Evolutionary conservation across 2,888 invertebrate species (phyloP), one percentile per base, ranked within the genome.

Genomic region (Athripsodes cinereus): DNA sequence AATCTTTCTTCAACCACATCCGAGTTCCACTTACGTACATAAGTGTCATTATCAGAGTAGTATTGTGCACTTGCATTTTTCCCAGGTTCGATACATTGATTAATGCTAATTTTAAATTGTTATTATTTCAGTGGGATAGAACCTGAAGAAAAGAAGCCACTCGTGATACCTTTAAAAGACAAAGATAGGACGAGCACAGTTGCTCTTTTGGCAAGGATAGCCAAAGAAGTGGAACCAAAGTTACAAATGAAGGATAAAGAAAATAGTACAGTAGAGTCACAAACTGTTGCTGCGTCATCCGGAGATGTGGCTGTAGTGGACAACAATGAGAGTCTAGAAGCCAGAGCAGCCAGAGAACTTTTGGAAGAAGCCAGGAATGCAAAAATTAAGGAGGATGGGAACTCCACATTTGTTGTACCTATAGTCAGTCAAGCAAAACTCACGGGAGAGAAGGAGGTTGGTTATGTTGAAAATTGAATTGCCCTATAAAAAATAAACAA

Each of bases 271-370:
- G 71, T 73, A 57, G n/a, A n/a, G n/a, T n/a, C n/a, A n/a, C 64
- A 67, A 6, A 70, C 66, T 26, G 26, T 26, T 10, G 10, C 3
- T 10, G 26, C 10, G 5, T 6, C 5, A 3, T 26, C 26, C 5
- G 26, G 26, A 10, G 26, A 6, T 3, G 5, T 6, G 26, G 40
- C 40, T 2, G 40, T 40, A 2, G 16, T 40, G n/a, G 8, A 5
- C n/a, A 71, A 71, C 62, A 64, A 65, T 55, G 65, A 77, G 64
- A 75, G 78, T 1, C 67, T 85, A 58, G 90, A 92, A 59, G 84
- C 88, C 69, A 82, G 86, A 70, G 92, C 90, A 19, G 84, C 85
- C 0, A 77, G 83, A 61, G 90, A 92, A 73, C 73, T 92, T 31
- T 67, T 92, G 48, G 79, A 82, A 64, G 86, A 85, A 67, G 72